These are phyloP conservation scores for Xenopus tropicalis DNA, from an alignment of 2,113 vertebrate species.

Conservation along the genomic window DNA sequence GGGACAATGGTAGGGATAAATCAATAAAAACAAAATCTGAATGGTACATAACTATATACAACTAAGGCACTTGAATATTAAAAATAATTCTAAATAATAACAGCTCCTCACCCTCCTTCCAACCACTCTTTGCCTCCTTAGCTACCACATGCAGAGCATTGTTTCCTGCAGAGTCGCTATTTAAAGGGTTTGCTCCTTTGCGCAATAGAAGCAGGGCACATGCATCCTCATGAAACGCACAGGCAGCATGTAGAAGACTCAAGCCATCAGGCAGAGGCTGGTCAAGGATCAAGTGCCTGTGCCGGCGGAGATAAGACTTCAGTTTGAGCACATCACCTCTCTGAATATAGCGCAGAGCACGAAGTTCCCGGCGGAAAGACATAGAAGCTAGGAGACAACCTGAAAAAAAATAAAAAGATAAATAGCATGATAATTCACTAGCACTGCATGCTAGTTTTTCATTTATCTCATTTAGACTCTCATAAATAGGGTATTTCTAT, in stretches of 20 bases:
- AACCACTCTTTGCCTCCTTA: conserved; percentile 57
- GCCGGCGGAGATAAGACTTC: conserved; percentile 66
- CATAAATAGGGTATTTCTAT: no score
- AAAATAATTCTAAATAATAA: no score
- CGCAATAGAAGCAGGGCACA: conserved; percentile 61
- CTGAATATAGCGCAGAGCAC: conserved; percentile 60
- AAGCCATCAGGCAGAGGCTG: conserved; percentile 59
- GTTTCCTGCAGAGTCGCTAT: conserved; percentile 59
- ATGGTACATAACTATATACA: no score
- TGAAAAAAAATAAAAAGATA: no score
- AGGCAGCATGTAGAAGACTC: conserved; percentile 66
- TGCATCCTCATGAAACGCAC: conserved; percentile 58
- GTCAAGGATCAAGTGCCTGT: conserved; percentile 61
- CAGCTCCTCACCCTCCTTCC: conserved; percentile 48
- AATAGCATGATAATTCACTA: no score
- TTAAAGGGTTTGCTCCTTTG: conserved; percentile 64
- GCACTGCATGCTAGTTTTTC: no score
- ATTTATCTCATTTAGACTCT: no score
- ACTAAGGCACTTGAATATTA: no score
- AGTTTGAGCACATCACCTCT: conserved; percentile 63
- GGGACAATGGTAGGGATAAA: no score
- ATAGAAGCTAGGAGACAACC: background rate
- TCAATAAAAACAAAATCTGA: no score
- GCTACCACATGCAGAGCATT: conserved; percentile 66
- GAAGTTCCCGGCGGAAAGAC: conserved; percentile 22